A percentile compares a stretch with the other conserved stretches of the same genome.
Evolutionary conservation across 1,140 invertebrate genomes (phyloP).

Genomic region (Ctenoplectra terminalis): DNA sequence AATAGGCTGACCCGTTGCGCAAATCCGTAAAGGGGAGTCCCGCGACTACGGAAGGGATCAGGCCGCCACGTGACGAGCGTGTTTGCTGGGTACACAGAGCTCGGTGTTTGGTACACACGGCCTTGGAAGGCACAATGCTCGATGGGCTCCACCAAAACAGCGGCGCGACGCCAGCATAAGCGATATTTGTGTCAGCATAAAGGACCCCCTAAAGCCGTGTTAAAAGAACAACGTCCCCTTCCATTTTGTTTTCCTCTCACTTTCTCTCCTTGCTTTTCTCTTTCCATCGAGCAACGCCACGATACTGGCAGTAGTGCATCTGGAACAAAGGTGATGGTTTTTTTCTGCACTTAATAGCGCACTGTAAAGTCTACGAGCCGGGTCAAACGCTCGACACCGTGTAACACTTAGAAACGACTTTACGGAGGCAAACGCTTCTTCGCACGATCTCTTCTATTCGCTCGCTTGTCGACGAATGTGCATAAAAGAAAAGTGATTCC

Average conservation of each 20-base stretch:
- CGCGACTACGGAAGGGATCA: slow-evolving; percentile 67
- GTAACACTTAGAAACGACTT: neutral
- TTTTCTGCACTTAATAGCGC: neutral
- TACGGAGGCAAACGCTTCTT: neutral
- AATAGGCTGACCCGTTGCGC: slow-evolving; percentile 67
- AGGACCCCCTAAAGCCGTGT: slow-evolving; percentile 76
- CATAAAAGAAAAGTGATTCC: neutral
- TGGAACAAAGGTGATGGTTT: neutral
- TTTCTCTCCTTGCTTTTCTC: slow-evolving; percentile 9
- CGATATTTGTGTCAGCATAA: slow-evolving; percentile 84
- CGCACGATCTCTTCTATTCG: neutral
- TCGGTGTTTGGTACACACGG: slow-evolving; percentile 78
- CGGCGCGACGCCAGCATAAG: slow-evolving; percentile 80
- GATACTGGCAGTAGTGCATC: too few relatives aligned
- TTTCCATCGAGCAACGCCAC: neutral
- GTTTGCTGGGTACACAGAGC: slow-evolving; percentile 81
- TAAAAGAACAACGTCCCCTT: slow-evolving; percentile 78
- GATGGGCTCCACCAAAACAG: slow-evolving; percentile 82
- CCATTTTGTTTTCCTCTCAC: neutral
- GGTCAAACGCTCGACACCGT: neutral
- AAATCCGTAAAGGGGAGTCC: slow-evolving; percentile 72
- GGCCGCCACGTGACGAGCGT: slow-evolving; percentile 79
- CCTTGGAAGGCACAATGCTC: slow-evolving; percentile 79
- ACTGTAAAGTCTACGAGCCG: neutral
- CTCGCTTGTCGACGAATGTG: neutral